phyloP scores from a whole-genome alignment of 2,888 invertebrate genomes.

The Cosmia trapezina region DNA sequence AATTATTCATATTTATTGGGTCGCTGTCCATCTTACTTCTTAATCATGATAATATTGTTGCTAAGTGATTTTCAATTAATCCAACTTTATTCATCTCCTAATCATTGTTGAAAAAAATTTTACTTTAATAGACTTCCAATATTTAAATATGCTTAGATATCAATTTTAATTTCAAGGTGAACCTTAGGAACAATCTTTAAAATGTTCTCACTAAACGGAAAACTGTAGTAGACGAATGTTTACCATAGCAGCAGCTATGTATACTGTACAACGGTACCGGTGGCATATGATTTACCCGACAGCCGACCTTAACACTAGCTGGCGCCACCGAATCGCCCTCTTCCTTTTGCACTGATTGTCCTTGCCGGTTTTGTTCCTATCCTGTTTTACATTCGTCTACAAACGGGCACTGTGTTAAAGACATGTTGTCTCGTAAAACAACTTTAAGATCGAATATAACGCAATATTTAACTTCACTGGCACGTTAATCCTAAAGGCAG shows the following conservation, averaged over 20 bases:
- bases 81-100: not conserved
- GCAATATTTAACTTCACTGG: not conserved
- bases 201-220: too few relatives aligned
- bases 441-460: not conserved
- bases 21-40: not conserved
- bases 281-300: slow-evolving; percentile 29
- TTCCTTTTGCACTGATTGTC: slow-evolving; percentile 87
- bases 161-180: not conserved
- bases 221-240: not conserved
- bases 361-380: slow-evolving; percentile 82
- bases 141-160: not conserved
- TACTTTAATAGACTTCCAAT: not conserved
- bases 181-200: not conserved
- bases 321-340: slow-evolving; percentile 84
- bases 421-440: not conserved
- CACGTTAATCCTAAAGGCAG: not conserved
- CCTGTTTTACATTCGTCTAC: slow-evolving; percentile 70
- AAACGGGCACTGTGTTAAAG: not conserved
- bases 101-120: not conserved
- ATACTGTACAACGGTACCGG: not conserved
- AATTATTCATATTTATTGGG: not conserved
- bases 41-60: not conserved
- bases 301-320: slow-evolving; percentile 61
- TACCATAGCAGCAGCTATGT: not conserved
- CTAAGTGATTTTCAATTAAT: not conserved